Percentiles rank a stretch among this genome's conserved stretches.
Conservation (phyloP, 2,113 vertebrate species). For the Geococcyx californianus region DNA sequence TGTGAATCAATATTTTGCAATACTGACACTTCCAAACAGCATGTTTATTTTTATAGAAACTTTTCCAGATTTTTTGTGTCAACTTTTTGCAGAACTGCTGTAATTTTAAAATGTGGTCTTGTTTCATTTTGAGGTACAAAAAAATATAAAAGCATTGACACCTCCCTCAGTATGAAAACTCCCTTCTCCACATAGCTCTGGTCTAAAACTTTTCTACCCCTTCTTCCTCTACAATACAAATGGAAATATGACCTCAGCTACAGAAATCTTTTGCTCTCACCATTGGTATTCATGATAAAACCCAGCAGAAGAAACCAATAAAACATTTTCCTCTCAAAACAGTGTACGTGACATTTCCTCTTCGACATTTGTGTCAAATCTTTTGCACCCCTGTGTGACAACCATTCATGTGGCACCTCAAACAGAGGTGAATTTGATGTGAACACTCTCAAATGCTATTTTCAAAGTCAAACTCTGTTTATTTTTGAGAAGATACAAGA, state of each 20-base stretch:
- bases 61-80: background rate
- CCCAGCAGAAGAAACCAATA: background rate
- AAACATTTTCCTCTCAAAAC: background rate
- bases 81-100: background rate
- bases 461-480: background rate
- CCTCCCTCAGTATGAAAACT: background rate
- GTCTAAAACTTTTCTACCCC: background rate
- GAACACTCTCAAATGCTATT: background rate
- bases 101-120: background rate
- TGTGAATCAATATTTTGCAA: background rate
- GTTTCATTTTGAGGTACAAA: background rate
- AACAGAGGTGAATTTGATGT: background rate
- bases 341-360: background rate
- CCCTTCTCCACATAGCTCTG: background rate
- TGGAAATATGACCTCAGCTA: background rate
- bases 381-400: background rate
- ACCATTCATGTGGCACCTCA: background rate
- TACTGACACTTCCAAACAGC: background rate
- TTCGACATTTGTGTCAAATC: background rate
- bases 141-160: background rate
- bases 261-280: background rate
- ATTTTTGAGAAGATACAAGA: background rate
- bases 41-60: background rate
- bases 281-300: background rate
- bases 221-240: background rate